phyloP scores from a whole-genome alignment of 2,113 vertebrate species.

The Gymnarchus niloticus region DNA sequence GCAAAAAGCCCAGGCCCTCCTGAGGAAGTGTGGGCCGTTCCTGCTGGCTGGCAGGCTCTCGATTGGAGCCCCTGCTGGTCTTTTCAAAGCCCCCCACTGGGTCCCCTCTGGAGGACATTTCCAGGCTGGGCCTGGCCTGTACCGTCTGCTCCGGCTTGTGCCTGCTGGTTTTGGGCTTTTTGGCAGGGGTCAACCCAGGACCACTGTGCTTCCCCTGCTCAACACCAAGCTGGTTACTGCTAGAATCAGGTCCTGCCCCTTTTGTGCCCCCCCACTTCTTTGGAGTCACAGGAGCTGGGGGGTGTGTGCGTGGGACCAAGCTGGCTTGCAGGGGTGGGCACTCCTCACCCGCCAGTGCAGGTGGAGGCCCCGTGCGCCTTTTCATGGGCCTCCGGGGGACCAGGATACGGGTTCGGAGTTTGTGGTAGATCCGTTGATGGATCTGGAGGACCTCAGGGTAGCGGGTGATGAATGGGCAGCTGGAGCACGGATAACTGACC shows the following conservation, averaged over 20 bases:
- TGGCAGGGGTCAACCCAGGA: not conserved
- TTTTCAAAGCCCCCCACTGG: conserved; percentile 53
- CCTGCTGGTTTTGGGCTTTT: conserved; percentile 10
- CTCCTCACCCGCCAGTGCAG: conserved; percentile 77
- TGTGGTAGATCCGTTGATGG: conserved; percentile 87
- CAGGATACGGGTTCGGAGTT: conserved; percentile 69
- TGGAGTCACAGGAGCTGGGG: conserved; percentile 45
- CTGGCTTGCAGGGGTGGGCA: conserved; percentile 74
- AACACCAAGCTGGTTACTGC: conserved; percentile 49
- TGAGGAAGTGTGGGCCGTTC: conserved; percentile 63
- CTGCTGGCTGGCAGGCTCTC: conserved; percentile 47
- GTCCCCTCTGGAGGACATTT: conserved; percentile 64
- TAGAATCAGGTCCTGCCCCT: conserved; percentile 43
- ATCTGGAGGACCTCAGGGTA: conserved; percentile 93
- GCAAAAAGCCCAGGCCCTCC: conserved; percentile 56
- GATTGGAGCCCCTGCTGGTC: conserved; percentile 51
- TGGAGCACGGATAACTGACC: conserved; percentile 77
- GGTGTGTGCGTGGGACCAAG: conserved; percentile 70
- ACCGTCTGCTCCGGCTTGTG: conserved; percentile 40
- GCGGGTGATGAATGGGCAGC: conserved; percentile 80
- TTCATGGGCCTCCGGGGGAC: conserved; percentile 76
- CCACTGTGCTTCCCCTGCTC: not conserved
- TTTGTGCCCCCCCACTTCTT: too few relatives aligned
- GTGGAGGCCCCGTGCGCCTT: conserved; percentile 87
- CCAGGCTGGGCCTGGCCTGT: conserved; percentile 52